These are phyloP conservation scores for Diadegma fenestrale DNA, from an alignment of 2,888 invertebrate genomes.

Conservation along the genomic window DNA sequence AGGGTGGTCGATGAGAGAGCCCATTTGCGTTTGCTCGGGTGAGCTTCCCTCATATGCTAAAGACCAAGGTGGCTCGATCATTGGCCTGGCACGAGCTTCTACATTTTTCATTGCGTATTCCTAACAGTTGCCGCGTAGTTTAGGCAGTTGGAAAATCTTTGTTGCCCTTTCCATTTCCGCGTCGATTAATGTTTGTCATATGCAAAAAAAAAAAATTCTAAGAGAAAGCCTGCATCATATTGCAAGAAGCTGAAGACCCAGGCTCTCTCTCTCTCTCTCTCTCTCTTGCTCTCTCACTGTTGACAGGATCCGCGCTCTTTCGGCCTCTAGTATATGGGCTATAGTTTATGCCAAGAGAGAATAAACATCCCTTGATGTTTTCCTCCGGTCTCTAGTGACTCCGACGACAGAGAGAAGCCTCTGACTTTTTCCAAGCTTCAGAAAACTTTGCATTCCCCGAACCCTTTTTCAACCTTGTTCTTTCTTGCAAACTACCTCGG, in stretches of 20 bases:
- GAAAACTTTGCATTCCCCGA: slow-evolving; percentile 47
- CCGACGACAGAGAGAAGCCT: slow-evolving; percentile 31
- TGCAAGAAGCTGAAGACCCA: slow-evolving; percentile 38
- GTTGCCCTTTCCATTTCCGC: slow-evolving; percentile 24
- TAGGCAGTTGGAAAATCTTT: slow-evolving; percentile 15
- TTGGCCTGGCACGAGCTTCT: background rate
- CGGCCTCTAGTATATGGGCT: slow-evolving; percentile 19
- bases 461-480: slow-evolving; percentile 43
- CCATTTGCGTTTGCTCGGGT: slow-evolving; percentile 16
- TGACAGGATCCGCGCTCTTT: slow-evolving; percentile 35
- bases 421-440: slow-evolving; percentile 39
- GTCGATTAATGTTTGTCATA: slow-evolving; percentile 40
- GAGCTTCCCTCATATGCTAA: slow-evolving; percentile 6
- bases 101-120: background rate
- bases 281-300: background rate
- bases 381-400: slow-evolving; percentile 52
- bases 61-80: slow-evolving; percentile 11
- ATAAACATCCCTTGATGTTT: slow-evolving; percentile 71
- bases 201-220: background rate
- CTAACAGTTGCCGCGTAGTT: background rate
- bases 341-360: slow-evolving; percentile 59
- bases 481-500: slow-evolving; percentile 19
- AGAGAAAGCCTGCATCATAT: slow-evolving; percentile 22
- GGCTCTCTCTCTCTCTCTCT: slow-evolving; percentile 16
- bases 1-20: slow-evolving; percentile 68